These are phyloP conservation scores for Helarctos malayanus DNA, from an alignment of 2,797 vertebrate genomes.

Conservation along the genomic window DNA sequence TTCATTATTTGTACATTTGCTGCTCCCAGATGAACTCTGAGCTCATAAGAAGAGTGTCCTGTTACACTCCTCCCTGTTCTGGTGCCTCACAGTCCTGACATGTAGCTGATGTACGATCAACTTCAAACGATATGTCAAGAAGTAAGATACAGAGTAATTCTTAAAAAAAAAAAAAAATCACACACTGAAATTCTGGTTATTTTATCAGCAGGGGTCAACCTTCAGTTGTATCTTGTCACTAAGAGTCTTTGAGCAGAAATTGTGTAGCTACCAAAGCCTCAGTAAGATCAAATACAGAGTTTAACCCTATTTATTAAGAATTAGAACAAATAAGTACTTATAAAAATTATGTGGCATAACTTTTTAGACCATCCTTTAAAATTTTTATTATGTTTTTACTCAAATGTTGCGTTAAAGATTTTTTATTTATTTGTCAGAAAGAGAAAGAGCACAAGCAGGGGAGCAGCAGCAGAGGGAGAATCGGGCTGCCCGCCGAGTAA, in stretches of 20 bases:
- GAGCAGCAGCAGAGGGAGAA: too few species aligned
- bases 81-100: not conserved
- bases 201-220: not conserved
- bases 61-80: not conserved
- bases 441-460: too few species aligned
- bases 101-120: not conserved
- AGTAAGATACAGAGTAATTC: not conserved
- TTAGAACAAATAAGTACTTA: constrained; percentile 10
- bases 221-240: not conserved
- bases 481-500: too few species aligned
- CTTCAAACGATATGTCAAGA: not conserved
- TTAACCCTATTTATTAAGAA: not conserved
- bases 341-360: not conserved
- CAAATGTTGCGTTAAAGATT: too few species aligned
- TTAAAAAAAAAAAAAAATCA: not conserved
- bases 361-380: constrained; percentile 1
- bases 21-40: not conserved
- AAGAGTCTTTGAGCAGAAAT: not conserved
- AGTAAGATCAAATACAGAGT: not conserved
- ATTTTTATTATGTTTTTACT: not conserved
- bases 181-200: not conserved
- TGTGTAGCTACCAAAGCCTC: not conserved
- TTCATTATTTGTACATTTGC: not conserved
- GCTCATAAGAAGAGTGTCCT: not conserved
- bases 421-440: too few species aligned